Percentiles rank a stretch among this genome's conserved stretches.
phyloP scores from a whole-genome alignment of 2,113 vertebrate species.

The Macroglossus sobrinus region DNA sequence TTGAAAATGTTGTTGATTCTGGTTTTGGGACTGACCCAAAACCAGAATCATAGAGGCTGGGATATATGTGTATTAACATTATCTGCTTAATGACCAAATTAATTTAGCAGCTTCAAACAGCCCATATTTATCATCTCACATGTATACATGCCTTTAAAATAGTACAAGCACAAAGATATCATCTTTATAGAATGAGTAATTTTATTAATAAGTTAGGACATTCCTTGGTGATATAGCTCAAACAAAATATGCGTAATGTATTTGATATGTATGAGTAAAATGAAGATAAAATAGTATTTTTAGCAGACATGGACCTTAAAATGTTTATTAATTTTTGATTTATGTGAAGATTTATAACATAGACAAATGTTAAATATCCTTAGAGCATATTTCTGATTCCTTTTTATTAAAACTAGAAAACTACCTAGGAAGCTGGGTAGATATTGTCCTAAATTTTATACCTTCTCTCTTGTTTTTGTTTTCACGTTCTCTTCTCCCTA shows the following conservation, averaged over 20 bases:
- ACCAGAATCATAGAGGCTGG: background rate
- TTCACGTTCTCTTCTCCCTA: background rate
- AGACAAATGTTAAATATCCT: background rate
- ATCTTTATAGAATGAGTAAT: background rate
- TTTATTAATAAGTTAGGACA: background rate
- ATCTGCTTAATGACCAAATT: background rate
- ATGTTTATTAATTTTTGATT: background rate
- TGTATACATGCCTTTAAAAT: background rate
- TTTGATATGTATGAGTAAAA: background rate
- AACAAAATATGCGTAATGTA: background rate
- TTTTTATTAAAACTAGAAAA: background rate
- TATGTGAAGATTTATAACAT: background rate
- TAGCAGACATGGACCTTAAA: background rate
- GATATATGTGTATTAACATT: background rate
- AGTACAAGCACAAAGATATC: background rate
- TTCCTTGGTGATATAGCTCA: background rate
- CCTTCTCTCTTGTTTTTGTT: background rate
- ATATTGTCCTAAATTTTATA: background rate
- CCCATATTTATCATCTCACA: background rate
- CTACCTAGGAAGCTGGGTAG: background rate
- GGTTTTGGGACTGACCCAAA: background rate
- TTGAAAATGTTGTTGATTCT: no score
- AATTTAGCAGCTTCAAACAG: background rate
- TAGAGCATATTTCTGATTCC: background rate
- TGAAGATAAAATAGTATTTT: slow-evolving; percentile 10